Conservation (phyloP, 2,888 invertebrate species). For the Volucella inanis region DNA sequence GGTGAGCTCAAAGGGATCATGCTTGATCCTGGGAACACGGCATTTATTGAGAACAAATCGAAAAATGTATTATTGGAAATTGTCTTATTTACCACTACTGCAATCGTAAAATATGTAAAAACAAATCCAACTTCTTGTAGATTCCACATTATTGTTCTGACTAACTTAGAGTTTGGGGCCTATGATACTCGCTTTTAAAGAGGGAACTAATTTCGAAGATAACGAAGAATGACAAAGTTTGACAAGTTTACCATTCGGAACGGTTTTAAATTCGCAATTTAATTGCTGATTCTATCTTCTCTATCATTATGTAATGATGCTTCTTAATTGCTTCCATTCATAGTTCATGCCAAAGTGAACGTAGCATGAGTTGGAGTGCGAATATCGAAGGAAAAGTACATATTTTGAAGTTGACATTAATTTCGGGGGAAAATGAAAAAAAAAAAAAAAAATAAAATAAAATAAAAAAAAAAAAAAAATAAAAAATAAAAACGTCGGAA, state of each 20-base stretch:
- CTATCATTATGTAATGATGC: slow-evolving; percentile 64
- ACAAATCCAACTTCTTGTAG: slow-evolving; percentile 18
- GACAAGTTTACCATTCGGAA: slow-evolving; percentile 67
- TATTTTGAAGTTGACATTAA: slow-evolving; percentile 62
- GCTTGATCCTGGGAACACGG: slow-evolving; percentile 27
- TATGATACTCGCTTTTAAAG: slow-evolving; percentile 31
- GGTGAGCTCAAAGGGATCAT: slow-evolving; percentile 22
- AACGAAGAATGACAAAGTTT: slow-evolving; percentile 59
- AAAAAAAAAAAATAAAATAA: background rate
- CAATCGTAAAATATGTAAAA: slow-evolving; percentile 28
- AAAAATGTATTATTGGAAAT: background rate
- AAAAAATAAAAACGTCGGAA: too few relatives aligned
- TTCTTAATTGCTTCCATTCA: slow-evolving; percentile 73
- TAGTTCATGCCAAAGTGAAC: slow-evolving; percentile 69
- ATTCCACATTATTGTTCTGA: slow-evolving; percentile 46
- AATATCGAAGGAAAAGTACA: slow-evolving; percentile 4
- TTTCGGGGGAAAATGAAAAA: slow-evolving; percentile 39
- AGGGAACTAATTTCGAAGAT: slow-evolving; percentile 9
- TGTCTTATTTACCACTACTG: slow-evolving; percentile 32
- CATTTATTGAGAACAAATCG: background rate
- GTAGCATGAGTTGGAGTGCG: slow-evolving; percentile 2
- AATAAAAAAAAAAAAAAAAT: background rate
- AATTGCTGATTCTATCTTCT: slow-evolving; percentile 67
- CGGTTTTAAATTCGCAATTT: slow-evolving; percentile 67
- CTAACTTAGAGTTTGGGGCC: slow-evolving; percentile 9